Conservation (phyloP, 2,113 vertebrate species). For the Cricetomys ansorgei region DNA sequence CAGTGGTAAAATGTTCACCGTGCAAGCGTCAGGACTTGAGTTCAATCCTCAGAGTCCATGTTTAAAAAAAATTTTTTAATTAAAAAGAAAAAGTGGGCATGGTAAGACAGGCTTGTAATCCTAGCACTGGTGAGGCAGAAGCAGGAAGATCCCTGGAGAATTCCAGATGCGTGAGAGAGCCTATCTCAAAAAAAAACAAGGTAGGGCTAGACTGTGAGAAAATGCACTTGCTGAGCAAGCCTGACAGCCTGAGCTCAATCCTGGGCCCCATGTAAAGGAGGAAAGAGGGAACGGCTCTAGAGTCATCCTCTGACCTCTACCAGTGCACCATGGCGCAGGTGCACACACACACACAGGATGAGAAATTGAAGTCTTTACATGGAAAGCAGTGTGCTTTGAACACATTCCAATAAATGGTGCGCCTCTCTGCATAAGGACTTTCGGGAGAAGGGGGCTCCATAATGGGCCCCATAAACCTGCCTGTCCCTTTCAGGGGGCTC, state of each 20-base stretch:
- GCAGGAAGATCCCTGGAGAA: not conserved
- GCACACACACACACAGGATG: rapidly evolving
- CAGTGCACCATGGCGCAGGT: not conserved
- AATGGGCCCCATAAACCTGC: not conserved
- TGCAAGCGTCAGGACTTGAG: not conserved
- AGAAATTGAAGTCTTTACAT: not conserved
- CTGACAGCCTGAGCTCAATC: not conserved
- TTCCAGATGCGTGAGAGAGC: not conserved
- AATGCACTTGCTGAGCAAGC: not conserved
- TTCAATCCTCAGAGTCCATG: not conserved
- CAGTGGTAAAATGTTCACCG: not conserved
- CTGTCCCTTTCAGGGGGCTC: not conserved
- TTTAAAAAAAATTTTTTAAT: not conserved
- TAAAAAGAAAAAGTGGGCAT: not conserved
- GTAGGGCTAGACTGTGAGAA: not conserved
- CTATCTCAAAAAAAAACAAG: not conserved
- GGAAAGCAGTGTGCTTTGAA: constrained; percentile 15
- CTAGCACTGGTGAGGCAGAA: not conserved
- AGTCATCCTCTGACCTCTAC: not conserved
- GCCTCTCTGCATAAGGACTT: not conserved
- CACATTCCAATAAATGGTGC: not conserved
- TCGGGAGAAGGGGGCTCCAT: not conserved
- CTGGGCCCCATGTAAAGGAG: not conserved
- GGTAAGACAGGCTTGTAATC: not conserved
- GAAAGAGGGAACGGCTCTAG: too few species aligned